Evolutionary conservation across 2,888 invertebrate species (phyloP).

Genomic region (Clitarchus hookeri): DNA sequence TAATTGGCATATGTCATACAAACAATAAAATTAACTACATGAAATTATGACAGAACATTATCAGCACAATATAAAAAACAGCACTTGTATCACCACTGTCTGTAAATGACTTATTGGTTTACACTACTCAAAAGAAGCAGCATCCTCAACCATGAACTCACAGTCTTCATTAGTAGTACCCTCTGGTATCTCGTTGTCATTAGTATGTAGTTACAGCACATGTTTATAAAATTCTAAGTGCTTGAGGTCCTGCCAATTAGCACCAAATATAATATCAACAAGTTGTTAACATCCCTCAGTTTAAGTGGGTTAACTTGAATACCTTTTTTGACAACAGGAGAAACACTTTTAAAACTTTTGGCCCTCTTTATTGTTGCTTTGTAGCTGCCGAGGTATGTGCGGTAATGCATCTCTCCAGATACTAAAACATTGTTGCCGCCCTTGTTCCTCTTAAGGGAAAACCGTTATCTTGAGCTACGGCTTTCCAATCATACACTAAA

Average conservation of each 20-base stretch:
- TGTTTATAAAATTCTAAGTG: background rate
- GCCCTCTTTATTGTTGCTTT: background rate
- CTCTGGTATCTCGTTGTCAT: background rate
- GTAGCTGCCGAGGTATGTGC: background rate
- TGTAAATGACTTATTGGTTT: background rate
- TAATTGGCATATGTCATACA: background rate
- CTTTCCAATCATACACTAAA: constrained; percentile 18
- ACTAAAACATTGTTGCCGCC: background rate
- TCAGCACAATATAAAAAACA: background rate
- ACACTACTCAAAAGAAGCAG: background rate
- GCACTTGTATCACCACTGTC: background rate
- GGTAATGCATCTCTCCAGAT: constrained; percentile 6
- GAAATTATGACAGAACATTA: background rate
- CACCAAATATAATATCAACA: background rate
- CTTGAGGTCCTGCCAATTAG: background rate
- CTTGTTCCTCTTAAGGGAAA: background rate
- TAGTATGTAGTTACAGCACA: background rate
- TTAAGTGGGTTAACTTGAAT: constrained; percentile 12
- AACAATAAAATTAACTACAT: too few species aligned
- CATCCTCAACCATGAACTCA: background rate
- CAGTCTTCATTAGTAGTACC: background rate
- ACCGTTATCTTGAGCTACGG: background rate
- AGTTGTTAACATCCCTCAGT: constrained; percentile 11
- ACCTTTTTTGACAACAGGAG: background rate
- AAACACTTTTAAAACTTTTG: background rate